phyloP scores from a whole-genome alignment of 92 coral and sea anemone species.

The Parazoanthus darwini region DNA sequence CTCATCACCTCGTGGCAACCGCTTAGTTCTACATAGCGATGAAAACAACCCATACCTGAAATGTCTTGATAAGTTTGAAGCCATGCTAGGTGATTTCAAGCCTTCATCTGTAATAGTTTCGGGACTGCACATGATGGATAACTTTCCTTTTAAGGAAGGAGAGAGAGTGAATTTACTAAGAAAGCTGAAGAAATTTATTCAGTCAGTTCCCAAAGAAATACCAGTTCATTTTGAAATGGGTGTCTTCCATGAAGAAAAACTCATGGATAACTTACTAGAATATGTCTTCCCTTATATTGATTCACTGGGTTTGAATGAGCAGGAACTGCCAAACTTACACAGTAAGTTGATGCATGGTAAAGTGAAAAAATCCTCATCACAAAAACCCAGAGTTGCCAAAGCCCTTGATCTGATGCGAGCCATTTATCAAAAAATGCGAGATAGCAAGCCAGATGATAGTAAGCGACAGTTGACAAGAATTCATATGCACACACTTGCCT shows the following conservation, averaged over 20 bases:
- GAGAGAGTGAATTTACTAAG: conserved; percentile 64
- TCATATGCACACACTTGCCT: conserved; percentile 90
- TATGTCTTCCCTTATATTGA: conserved; percentile 81
- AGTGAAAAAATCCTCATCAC: conserved; percentile 80
- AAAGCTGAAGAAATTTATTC: conserved; percentile 64
- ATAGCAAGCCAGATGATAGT: conserved; percentile 49
- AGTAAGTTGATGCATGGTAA: conserved; percentile 69
- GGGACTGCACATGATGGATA: conserved; percentile 93
- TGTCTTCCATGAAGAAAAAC: conserved; percentile 80
- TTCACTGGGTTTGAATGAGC: conserved; percentile 95
- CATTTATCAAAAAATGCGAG: conserved; percentile 65
- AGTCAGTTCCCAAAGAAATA: conserved; percentile 46
- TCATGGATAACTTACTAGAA: conserved; percentile 73
- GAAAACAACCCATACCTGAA: conserved; percentile 79
- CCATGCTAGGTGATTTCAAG: conserved; percentile 50
- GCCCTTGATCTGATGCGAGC: conserved; percentile 85
- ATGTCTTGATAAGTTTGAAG: conserved; percentile 59
- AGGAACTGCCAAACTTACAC: conserved; percentile 86
- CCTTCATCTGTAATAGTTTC: conserved; percentile 74
- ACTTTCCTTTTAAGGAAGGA: conserved; percentile 71
- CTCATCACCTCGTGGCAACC: conserved; percentile 80
- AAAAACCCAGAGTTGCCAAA: conserved; percentile 87
- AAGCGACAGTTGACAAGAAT: conserved; percentile 68
- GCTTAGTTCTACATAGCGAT: conserved; percentile 85
- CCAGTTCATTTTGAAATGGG: conserved; percentile 96